Conservation (phyloP, 2,113 vertebrate species). For the Morphnarchus princeps region DNA sequence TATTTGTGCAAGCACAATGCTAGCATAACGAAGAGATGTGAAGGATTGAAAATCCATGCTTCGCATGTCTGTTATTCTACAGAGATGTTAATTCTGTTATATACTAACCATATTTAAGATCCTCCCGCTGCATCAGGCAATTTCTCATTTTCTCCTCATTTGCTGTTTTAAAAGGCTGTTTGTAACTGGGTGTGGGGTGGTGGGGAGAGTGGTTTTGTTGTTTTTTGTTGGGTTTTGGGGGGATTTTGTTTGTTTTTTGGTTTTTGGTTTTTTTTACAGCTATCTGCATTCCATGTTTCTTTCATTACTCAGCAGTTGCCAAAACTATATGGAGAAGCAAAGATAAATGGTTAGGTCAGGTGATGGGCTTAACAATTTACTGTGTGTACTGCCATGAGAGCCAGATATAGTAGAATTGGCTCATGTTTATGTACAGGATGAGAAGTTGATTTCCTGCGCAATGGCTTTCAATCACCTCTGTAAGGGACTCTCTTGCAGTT, state of each 20-base stretch:
- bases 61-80: not conserved
- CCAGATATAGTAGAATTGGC: constrained; percentile 57
- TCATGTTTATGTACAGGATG: constrained; percentile 69
- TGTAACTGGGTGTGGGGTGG: not conserved
- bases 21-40: not conserved
- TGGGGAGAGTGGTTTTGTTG: no score
- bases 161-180: not conserved
- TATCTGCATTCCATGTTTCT: constrained; percentile 42
- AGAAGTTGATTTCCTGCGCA: constrained; percentile 62
- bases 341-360: constrained; percentile 61
- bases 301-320: constrained; percentile 64
- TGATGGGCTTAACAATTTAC: constrained; percentile 67
- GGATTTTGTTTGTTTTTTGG: not conserved
- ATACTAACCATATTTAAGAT: not conserved
- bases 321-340: constrained; percentile 39
- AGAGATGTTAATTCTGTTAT: not conserved
- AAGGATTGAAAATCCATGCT: constrained; percentile 1
- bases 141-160: not conserved
- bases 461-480: constrained; percentile 53
- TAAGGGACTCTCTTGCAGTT: constrained; percentile 12
- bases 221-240: not conserved
- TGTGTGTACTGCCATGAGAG: constrained; percentile 42
- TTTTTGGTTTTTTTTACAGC: not conserved
- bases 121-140: not conserved
- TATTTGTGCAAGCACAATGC: not conserved